These are phyloP conservation scores for Drosophila sulfurigaster DNA, from an alignment of 1,140 invertebrate species.

Conservation along the genomic window DNA sequence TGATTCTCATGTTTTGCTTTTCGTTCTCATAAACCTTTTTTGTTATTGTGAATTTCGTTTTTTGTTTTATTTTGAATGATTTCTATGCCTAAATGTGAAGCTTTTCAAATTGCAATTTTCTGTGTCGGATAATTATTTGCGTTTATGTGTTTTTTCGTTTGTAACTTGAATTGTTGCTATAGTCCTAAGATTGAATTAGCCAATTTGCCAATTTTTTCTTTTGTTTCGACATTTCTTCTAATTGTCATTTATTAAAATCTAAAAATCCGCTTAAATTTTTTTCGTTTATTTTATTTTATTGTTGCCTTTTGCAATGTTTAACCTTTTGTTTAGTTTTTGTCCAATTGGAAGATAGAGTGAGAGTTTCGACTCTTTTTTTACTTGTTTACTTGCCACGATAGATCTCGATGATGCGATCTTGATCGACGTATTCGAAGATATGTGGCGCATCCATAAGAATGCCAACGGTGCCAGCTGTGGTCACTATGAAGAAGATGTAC, in stretches of 20 bases:
- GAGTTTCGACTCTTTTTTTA: background rate
- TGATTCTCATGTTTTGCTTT: slow-evolving; percentile 8
- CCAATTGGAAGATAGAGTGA: slow-evolving; percentile 19
- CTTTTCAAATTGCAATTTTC: slow-evolving; percentile 36
- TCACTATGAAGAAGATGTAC: slow-evolving; percentile 99
- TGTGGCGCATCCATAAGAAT: slow-evolving; percentile 99
- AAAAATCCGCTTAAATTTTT: slow-evolving; percentile 70
- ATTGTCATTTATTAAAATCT: slow-evolving; percentile 69
- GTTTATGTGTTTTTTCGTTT: slow-evolving; percentile 49
- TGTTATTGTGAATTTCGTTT: slow-evolving; percentile 14
- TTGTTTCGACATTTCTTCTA: slow-evolving; percentile 29
- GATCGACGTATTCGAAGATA: slow-evolving; percentile 99
- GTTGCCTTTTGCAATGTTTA: slow-evolving; percentile 82
- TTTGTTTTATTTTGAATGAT: slow-evolving; percentile 25
- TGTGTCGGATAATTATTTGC: slow-evolving; percentile 46
- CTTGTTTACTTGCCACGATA: slow-evolving; percentile 94
- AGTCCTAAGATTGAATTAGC: slow-evolving; percentile 24
- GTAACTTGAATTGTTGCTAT: slow-evolving; percentile 30
- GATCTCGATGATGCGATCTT: slow-evolving; percentile 97
- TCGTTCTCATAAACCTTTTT: slow-evolving; percentile 22
- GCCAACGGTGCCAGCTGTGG: slow-evolving; percentile 96
- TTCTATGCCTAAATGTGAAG: slow-evolving; percentile 57
- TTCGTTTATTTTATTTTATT: slow-evolving; percentile 67
- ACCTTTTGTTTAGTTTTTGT: slow-evolving; percentile 62
- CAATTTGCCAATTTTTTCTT: slow-evolving; percentile 43